Conservation (phyloP, 2,797 vertebrate species). For the Sebastes minor region DNA sequence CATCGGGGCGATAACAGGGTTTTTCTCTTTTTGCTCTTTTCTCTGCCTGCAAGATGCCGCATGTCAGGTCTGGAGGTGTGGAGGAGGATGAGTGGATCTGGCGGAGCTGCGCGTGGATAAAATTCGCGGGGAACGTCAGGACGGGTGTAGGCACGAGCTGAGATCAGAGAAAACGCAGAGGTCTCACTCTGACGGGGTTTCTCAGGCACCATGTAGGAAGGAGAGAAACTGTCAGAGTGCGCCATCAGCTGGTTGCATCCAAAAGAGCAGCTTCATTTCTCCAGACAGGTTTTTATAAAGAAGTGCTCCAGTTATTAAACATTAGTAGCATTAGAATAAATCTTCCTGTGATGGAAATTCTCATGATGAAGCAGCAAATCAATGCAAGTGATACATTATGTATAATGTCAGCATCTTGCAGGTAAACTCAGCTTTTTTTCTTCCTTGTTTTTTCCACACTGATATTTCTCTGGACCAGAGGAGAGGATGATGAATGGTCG, state of each 20-base stretch:
- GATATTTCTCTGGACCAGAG: background rate
- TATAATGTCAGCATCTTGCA: background rate
- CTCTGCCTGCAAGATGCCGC: background rate
- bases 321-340: background rate
- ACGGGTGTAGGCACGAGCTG: constrained; percentile 32
- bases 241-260: constrained; percentile 29
- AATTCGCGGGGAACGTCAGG: constrained; percentile 76
- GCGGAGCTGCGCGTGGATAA: constrained; percentile 54
- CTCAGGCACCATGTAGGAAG: background rate
- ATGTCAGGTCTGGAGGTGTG: constrained; percentile 20
- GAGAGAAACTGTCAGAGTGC: background rate
- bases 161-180: constrained; percentile 31
- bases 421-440: background rate
- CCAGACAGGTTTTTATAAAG: too few relatives aligned
- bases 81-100: constrained; percentile 40
- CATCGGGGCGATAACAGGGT: fast-evolving
- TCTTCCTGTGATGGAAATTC: too few relatives aligned
- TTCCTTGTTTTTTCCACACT: background rate
- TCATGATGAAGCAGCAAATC: background rate
- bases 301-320: background rate
- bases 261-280: background rate
- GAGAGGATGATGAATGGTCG: background rate
- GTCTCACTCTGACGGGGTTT: constrained; percentile 32
- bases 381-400: background rate
- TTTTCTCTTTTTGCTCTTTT: background rate